Evolutionary conservation across 2,888 invertebrate genomes (phyloP).

Genomic region (Anthrax anthrax): DNA sequence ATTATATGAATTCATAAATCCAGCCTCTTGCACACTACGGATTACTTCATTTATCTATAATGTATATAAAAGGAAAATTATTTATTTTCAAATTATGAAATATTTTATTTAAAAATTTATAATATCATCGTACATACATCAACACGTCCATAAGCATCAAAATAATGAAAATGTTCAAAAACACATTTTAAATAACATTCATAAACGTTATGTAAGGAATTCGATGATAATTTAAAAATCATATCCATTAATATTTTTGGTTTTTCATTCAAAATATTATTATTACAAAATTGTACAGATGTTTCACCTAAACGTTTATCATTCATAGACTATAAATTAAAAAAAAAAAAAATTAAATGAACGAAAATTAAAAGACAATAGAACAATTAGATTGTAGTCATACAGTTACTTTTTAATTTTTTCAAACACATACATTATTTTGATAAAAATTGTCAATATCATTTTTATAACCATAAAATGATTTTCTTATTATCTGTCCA

Average conservation of each 20-base stretch:
- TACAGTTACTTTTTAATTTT: neutral
- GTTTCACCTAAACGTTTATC: conserved; percentile 9
- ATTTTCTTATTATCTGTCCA: conserved; percentile 5
- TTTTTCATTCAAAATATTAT: neutral
- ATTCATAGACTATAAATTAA: neutral
- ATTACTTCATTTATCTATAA: conserved; percentile 7
- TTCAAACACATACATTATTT: conserved; percentile 8
- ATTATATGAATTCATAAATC: neutral
- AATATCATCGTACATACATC: no score
- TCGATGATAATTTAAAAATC: neutral
- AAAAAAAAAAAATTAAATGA: neutral
- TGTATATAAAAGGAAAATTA: neutral
- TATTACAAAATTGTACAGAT: conserved; percentile 17
- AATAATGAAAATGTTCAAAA: conserved; percentile 17
- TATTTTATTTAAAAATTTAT: neutral
- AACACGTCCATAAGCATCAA: conserved; percentile 20
- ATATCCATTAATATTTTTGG: no score
- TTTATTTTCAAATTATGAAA: no score
- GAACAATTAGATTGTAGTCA: neutral
- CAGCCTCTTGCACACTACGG: conserved; percentile 14
- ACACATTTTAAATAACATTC: conserved; percentile 15
- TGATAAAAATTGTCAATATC: conserved; percentile 3
- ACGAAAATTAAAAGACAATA: no score
- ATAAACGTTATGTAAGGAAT: neutral
- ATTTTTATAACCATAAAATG: conserved; percentile 9